Conservation (phyloP, 2,113 vertebrate species). For the Microtus oregoni region DNA sequence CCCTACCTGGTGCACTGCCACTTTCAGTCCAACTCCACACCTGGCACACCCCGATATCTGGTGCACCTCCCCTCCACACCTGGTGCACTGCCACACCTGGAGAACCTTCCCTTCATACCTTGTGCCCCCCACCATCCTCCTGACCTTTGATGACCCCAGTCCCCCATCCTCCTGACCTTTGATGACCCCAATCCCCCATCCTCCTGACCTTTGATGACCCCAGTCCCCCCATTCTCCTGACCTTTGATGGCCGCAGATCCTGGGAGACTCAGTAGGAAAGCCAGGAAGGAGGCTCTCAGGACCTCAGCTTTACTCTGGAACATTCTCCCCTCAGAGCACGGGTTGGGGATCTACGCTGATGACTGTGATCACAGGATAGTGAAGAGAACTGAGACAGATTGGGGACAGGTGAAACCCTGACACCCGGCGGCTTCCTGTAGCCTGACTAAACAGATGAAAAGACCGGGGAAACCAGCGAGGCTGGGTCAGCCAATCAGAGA, state of each 20-base stretch:
- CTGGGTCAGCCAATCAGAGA: neutral
- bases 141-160: too few species aligned
- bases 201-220: too few species aligned
- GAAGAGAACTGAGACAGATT: neutral
- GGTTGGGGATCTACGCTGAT: fast-evolving
- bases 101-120: too few species aligned
- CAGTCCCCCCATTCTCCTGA: too few species aligned
- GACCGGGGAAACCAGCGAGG: neutral
- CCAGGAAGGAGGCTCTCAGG: neutral
- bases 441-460: neutral
- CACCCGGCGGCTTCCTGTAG: neutral
- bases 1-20: too few species aligned
- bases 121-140: too few species aligned
- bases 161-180: too few species aligned
- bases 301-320: neutral
- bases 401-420: neutral
- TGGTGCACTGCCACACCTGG: too few species aligned
- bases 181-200: too few species aligned
- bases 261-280: constrained; percentile 1
- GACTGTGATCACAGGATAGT: fast-evolving
- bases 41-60: too few species aligned
- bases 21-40: too few species aligned
- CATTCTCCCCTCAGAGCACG: neutral
- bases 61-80: too few species aligned
- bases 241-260: neutral